These are phyloP conservation scores for Halictus ligatus DNA, from an alignment of 2,888 invertebrate genomes.

Conservation along the genomic window DNA sequence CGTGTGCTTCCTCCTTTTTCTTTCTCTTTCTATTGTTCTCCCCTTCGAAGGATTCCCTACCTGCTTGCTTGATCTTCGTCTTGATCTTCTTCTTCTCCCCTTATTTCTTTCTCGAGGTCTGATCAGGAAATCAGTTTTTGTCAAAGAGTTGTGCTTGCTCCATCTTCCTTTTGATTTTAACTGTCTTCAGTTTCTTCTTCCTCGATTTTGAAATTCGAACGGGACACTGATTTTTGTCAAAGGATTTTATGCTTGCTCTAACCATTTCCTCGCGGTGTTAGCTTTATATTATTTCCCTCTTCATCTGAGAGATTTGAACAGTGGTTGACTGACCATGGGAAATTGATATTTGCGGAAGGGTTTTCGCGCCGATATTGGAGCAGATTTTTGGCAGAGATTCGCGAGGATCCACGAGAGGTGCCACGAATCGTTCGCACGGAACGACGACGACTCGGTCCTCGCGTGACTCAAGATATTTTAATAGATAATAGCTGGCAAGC, in stretches of 20 bases:
- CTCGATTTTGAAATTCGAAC: neutral
- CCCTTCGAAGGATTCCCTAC: neutral
- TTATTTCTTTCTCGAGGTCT: neutral
- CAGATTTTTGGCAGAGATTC: neutral
- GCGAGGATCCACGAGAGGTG: neutral
- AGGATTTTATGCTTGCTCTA: neutral
- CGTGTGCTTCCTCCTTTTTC: neutral
- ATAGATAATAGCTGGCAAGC: slow-evolving; percentile 37
- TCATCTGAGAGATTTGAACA: neutral
- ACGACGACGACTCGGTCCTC: neutral
- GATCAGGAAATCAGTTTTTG: no score
- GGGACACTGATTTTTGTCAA: neutral
- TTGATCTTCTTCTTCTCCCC: neutral
- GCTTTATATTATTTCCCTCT: neutral
- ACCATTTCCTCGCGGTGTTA: neutral
- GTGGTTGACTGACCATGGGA: neutral
- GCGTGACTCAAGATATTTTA: slow-evolving; percentile 49
- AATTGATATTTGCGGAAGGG: neutral
- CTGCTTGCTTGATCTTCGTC: neutral
- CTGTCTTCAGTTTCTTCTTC: no score
- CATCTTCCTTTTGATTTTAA: no score
- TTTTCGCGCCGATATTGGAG: neutral
- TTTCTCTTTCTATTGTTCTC: neutral
- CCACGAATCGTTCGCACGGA: neutral
- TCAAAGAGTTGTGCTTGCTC: no score